Evolutionary conservation across 2,888 invertebrate species (phyloP).

Genomic region (Bhutanitis thaidina): DNA sequence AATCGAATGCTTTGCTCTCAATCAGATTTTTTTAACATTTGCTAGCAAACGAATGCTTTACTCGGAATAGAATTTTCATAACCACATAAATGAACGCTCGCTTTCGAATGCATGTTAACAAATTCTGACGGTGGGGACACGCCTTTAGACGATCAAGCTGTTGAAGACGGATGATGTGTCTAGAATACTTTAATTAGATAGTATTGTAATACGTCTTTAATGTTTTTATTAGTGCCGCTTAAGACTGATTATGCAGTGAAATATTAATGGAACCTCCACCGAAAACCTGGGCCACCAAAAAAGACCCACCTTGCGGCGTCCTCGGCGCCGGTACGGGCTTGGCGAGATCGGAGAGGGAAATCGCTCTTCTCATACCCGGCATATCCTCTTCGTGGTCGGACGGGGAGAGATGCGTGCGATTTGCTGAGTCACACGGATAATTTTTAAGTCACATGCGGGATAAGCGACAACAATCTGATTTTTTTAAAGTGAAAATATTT

Average conservation of each 20-base stretch:
- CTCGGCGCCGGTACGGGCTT: conserved; percentile 82
- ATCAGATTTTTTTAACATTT: too few species aligned
- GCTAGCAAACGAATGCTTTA: too few species aligned
- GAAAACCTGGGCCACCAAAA: conserved; percentile 26
- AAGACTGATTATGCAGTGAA: background rate
- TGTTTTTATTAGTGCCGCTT: too few species aligned
- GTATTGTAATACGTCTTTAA: too few species aligned
- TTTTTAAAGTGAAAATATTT: background rate
- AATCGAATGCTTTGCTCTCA: too few species aligned
- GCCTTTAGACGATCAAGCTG: too few species aligned
- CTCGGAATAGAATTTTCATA: too few species aligned
- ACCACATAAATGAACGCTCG: too few species aligned
- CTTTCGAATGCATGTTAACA: too few species aligned
- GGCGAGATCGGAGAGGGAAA: conserved; percentile 88
- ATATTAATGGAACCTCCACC: conserved; percentile 6
- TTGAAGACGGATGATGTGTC: too few species aligned
- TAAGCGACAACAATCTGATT: conserved; percentile 17
- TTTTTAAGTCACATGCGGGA: conserved; percentile 37
- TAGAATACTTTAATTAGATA: too few species aligned
- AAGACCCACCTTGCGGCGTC: conserved; percentile 78
- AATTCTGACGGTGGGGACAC: too few species aligned
- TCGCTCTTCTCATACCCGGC: conserved; percentile 86
- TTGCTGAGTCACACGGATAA: conserved; percentile 43
- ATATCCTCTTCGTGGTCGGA: conserved; percentile 61
- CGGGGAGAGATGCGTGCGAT: conserved; percentile 51